Base-by-base conservation (phyloP, 2,797 vertebrate genomes). In the Rhabdophis nuchalis region DNA sequence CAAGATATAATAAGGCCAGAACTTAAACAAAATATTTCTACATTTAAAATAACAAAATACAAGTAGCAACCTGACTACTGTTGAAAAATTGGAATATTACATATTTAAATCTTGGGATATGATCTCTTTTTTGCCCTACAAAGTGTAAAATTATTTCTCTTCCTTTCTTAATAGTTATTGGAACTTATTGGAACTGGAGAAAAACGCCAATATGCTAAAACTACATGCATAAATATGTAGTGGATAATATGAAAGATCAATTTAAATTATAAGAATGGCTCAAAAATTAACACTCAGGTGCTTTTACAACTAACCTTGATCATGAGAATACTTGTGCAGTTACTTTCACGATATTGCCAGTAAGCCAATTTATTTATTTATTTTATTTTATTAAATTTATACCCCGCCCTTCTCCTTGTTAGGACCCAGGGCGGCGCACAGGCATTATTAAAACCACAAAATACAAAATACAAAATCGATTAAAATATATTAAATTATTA, bases 151-250 rank as follows among this genome's bases (percentile, higher is more conserved):
- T 29, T 27, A 46, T 8, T 8, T 60, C 2, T 52, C n/a, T 52
- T 29, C 23, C 32, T 64, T 16, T 77, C 11, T 60, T 8, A 20
- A 82, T 1, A 88, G 20, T 10, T 57, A 11, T 54, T 20, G 27
- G 10, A 54, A 54, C 86, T 29, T 9, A n/a, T 46, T 82, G 72
- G 68, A 8, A 8, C 36, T 82, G 4, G 9, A 46, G 36, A 25
- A 82, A 41, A 82, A 82, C 9, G 46, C 41, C 2, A 20, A 20
- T 23, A 36, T 41, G 36, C 20, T 20, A 82, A 10, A 82, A 41
- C 18, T 41, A 41, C 10, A 20, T 41, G 36, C 8, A 23, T 41
- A 64, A 29, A 20, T 89, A 9, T 90, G 13, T 4, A 0, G 0
- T 25, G 25, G 36, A 27, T 50, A 60, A 60, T 60, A 41, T 41